Conservation (phyloP, 2,113 vertebrate genomes). For the Neotragus moschatus region DNA sequence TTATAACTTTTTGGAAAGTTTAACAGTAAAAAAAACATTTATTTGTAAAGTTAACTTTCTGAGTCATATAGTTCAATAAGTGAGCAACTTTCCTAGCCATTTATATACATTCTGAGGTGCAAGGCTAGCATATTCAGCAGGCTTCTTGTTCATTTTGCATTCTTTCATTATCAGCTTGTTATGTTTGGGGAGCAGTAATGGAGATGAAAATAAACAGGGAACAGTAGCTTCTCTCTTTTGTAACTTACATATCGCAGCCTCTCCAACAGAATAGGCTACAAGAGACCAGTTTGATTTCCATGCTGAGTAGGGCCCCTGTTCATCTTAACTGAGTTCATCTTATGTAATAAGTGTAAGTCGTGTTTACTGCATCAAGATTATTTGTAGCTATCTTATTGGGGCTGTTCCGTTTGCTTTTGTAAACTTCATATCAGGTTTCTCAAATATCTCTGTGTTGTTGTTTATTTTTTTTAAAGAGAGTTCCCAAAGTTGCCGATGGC, state of each 20-base stretch:
- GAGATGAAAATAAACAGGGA: neutral
- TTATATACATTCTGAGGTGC: neutral
- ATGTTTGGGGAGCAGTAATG: neutral
- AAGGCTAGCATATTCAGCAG: neutral
- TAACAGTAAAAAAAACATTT: neutral
- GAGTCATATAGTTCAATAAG: neutral
- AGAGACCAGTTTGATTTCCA: neutral
- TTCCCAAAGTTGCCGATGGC: conserved; percentile 53
- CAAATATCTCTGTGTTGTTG: conserved; percentile 55
- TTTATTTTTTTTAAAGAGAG: conserved; percentile 55
- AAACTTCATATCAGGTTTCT: conserved; percentile 35
- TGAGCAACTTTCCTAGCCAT: neutral
- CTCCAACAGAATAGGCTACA: neutral
- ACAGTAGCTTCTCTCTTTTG: neutral
- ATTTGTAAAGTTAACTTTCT: conserved; percentile 1
- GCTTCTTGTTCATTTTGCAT: neutral
- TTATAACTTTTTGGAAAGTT: conserved; percentile 24
- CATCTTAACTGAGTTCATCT: neutral
- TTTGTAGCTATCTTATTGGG: conserved; percentile 17
- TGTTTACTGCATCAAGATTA: conserved; percentile 7
- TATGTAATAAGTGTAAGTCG: neutral
- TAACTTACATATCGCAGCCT: neutral
- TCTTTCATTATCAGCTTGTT: neutral
- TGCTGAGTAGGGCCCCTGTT: neutral
- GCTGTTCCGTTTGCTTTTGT: conserved; percentile 29